Evolutionary conservation across 2,113 vertebrate species (phyloP), one percentile per base, ranked within the genome.

Genomic region (Tupaia tana): DNA sequence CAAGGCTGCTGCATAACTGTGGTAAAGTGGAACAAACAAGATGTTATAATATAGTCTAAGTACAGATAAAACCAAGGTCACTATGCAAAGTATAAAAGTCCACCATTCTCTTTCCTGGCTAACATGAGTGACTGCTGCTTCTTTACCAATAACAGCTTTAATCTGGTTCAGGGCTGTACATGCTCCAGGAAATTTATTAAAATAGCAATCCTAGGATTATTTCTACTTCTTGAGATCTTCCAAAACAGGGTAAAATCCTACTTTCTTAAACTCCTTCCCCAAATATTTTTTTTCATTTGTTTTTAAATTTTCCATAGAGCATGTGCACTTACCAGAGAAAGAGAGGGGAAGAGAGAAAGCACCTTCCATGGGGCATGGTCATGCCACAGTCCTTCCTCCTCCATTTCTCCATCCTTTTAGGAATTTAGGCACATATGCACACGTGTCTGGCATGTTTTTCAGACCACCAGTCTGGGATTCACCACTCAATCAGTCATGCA

Each of bases 141-240:
- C 56, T 63, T 84, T 31, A 75, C 9, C 25, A 52, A 10, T 34
- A 52, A 64, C 7, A 69, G 16, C 34, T 59, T 63, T 52, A 1
- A 0, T 7, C 25, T 31, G 19, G 24, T 59, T 70, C 61, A 34
- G 2, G 3, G 24, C 31, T 27, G 7, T 6, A 1, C 4, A 34
- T 1, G 25, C 22, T 59, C 59, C 24, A 58, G 7, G 78, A 77
- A 58, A 64, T 19, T 43, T 27, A 31, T 27, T 70, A 25, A 69
- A 54, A 81, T 67, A 8, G 0, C 5, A 0, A 9, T 19, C 1
- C 1, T 52, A 43, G 25, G 64, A 70, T 64, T n/a, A 70, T 3
- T 25, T 56, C 77, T 7, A 43, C 56, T 71, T 75, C 10, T 59
- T n/a, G 52, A 67, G 6, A 16, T 13, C 34, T 5, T 13, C 66